phyloP scores from a whole-genome alignment of 2,888 invertebrate species.

The Epinotia ramella region DNA sequence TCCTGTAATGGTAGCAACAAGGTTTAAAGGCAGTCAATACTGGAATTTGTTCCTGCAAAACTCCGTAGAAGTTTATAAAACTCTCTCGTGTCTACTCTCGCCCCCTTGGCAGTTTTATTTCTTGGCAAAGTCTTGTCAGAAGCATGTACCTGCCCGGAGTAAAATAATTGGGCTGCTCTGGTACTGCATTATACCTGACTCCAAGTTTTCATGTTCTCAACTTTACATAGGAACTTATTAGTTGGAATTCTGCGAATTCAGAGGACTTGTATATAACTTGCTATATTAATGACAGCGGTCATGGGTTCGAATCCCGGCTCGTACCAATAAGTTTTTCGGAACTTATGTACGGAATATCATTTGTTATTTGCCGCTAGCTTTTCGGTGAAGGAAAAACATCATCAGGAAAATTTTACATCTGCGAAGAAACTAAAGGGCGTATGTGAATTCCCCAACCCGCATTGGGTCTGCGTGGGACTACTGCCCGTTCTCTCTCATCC shows the following conservation, averaged over 20 bases:
- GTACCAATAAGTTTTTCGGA: too few relatives aligned
- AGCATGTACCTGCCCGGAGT: constrained; percentile 9
- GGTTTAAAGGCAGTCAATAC: too few relatives aligned
- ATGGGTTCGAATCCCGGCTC: too few relatives aligned
- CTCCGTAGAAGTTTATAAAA: not conserved
- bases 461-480: too few relatives aligned
- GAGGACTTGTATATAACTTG: not conserved
- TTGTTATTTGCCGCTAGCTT: too few relatives aligned
- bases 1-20: too few relatives aligned
- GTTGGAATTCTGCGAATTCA: not conserved
- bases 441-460: too few relatives aligned
- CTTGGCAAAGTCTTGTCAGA: constrained; percentile 13
- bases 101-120: constrained; percentile 12
- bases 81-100: constrained; percentile 2
- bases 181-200: constrained; percentile 18
- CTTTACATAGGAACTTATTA: constrained; percentile 19
- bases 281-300: not conserved
- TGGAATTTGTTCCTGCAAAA: not conserved
- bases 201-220: constrained; percentile 22
- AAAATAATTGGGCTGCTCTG: constrained; percentile 25
- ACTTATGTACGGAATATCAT: too few relatives aligned
- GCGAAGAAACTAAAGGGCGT: too few relatives aligned
- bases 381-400: too few relatives aligned
- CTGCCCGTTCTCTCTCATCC: too few relatives aligned
- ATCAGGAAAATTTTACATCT: too few relatives aligned